phyloP scores from a whole-genome alignment of 2,797 vertebrate species.

The Pelochelys cantorii region DNA sequence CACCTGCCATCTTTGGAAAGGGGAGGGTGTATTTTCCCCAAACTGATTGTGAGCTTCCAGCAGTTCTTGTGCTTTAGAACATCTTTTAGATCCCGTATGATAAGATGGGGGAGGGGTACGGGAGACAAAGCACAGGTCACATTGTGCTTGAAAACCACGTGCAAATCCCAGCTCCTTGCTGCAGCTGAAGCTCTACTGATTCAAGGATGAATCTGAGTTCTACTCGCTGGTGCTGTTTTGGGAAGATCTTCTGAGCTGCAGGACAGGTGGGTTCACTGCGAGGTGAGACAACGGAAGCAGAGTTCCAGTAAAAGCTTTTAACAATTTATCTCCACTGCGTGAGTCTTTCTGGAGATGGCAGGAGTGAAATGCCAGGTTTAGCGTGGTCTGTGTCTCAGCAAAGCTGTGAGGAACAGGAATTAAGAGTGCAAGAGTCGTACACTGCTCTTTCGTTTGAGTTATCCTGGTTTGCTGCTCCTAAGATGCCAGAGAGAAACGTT shows the following conservation, averaged over 20 bases:
- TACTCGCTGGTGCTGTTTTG: too few species aligned
- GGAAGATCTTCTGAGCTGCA: not conserved
- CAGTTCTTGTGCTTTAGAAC: rapidly evolving
- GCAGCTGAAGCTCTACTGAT: not conserved
- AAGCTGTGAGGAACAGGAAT: not conserved
- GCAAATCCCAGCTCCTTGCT: rapidly evolving
- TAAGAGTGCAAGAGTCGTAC: too few species aligned
- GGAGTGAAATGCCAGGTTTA: not conserved
- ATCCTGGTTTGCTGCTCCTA: not conserved
- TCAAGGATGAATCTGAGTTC: not conserved
- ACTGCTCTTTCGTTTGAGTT: not conserved
- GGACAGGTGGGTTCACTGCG: not conserved
- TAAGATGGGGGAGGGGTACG: rapidly evolving
- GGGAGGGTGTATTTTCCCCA: not conserved
- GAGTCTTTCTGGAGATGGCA: not conserved
- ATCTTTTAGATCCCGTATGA: rapidly evolving
- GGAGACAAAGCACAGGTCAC: rapidly evolving
- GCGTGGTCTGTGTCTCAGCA: not conserved
- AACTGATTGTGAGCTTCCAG: rapidly evolving
- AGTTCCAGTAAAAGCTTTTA: not conserved
- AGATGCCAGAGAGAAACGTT: not conserved
- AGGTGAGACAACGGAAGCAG: not conserved
- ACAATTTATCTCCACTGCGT: not conserved
- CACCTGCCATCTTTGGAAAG: not conserved
- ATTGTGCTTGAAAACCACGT: rapidly evolving